Evolutionary conservation across 2,797 vertebrate genomes (phyloP), one percentile per base, ranked within the genome.

Genomic region (Sternotherus odoratus): DNA sequence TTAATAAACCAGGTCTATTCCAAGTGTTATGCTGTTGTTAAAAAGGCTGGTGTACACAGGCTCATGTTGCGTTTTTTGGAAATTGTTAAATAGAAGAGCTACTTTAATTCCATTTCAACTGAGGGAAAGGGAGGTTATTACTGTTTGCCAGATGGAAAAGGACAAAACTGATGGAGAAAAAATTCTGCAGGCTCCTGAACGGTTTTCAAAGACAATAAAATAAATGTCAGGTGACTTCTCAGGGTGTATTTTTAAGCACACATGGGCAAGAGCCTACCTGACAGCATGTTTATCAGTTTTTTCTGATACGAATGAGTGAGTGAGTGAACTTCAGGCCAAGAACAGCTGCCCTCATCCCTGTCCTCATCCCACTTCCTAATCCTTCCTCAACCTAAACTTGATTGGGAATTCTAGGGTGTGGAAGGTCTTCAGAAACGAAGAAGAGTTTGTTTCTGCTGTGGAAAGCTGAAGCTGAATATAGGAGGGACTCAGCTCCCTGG

Each of bases 1-100:
- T 90, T 74, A 4, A 57, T 82, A 74, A 1, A 3, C 46, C 36
- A 5, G 10, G 51, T 92, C 87, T 26, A 63, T 95, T 49, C 66
- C n/a, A 39, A 30, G 90, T 75, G 49, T 7, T 2, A 39, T 84
- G 36, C 48, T 93, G 79, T 81, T 90, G 66, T 69, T 6, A 85
- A 17, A 92, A 93, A 77, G 39, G 13, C 24, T 48, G 26, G 7
- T 48, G 12, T 15, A 30, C 28, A 30, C 66, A 83, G 50, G 1
- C 54, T 93, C 88, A 54, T 81, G 81, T 56, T 90, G 30, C 86
- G 74, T 50, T 87, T 69, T 0, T 7, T 63, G 43, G 36, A 95
- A 91, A 33, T 92, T 79, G 80, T 1, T 23, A 90, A 93, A 91
- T 90, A 11, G 75, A 93, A 83, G 23, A 74, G 54, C 8, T 95